These are phyloP conservation scores for Apodemus sylvaticus DNA, from an alignment of 2,113 vertebrate species.

Conservation along the genomic window DNA sequence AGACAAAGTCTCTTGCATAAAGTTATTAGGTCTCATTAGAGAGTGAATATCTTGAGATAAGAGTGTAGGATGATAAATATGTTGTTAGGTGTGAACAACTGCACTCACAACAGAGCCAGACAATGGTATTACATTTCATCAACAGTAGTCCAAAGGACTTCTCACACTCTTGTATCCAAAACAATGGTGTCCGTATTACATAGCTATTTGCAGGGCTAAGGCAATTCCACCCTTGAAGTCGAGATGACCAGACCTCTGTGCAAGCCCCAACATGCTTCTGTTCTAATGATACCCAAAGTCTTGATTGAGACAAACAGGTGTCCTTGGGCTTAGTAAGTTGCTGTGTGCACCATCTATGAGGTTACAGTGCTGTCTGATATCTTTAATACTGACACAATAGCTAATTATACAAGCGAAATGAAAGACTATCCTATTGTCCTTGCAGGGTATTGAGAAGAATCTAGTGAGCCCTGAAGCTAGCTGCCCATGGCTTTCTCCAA, in stretches of 20 bases:
- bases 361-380: constrained; percentile 73
- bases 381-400: constrained; percentile 83
- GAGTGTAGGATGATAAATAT: constrained; percentile 69
- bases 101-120: constrained; percentile 63
- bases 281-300: constrained; percentile 65
- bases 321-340: constrained; percentile 60
- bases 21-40: constrained; percentile 56
- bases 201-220: constrained; percentile 59
- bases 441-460: constrained; percentile 80
- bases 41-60: constrained; percentile 68
- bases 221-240: constrained; percentile 55
- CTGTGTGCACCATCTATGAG: constrained; percentile 72
- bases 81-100: constrained; percentile 76
- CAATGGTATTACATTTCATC: constrained; percentile 74
- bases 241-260: neutral
- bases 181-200: constrained; percentile 65
- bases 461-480: constrained; percentile 19
- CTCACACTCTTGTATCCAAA: constrained; percentile 70
- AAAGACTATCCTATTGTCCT: constrained; percentile 87
- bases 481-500: constrained; percentile 60
- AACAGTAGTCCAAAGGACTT: constrained; percentile 52
- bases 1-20: neutral
- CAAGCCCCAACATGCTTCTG: constrained; percentile 55
- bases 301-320: constrained; percentile 82
- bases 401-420: constrained; percentile 87